Base-by-base conservation (phyloP, 92 coral and sea anemone genomes). In the Blastomussa wellsi region DNA sequence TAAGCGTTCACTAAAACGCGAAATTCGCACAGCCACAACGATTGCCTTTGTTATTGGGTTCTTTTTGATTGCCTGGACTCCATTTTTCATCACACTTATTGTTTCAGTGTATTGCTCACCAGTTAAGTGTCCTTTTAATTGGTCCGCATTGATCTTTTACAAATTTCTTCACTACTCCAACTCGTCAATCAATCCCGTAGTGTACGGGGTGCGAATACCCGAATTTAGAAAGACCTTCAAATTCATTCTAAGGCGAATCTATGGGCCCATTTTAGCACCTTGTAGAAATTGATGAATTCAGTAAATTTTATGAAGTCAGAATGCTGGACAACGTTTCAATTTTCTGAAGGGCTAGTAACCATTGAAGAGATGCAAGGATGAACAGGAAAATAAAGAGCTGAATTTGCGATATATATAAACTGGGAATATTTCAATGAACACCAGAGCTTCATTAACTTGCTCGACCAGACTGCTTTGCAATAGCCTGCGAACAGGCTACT, bases 21-120 rank as follows among this genome's bases (percentile, higher is more conserved):
- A 92, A 32, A 91, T 91, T 42, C 95, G 97, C 60, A 91, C 95
- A 4, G 95, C 95, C 13, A 90, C 91, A 37, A 94, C 97, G 29
- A 91, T 94, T 32, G 97, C 95, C 60, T 94, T 92, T 38, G 97
- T 94, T 79, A 93, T 93, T 81, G 97, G 97, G 26, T 93, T 93
- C 83, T 93, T 93, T 59, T 66, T 94, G 49, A 14, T 91, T 66
- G 87, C 93, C 7, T 92, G 93, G 95, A 84, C 92, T 8, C 93
- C 93, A 8, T 92, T 94, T 38, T 92, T 91, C 80, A 85, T 94
- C 57, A 78, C 89, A 2, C 82, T 66, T 8, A 57, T 90, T 24
- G 92, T 91, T 24, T 39, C 47, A 6, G 64, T 73, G 26, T 94
- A 86, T 78, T 94, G 95, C 49, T 78, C 85, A 0, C 41, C 19